phyloP scores from a whole-genome alignment of 2,888 invertebrate genomes.

The Strigamia transsilvanica region DNA sequence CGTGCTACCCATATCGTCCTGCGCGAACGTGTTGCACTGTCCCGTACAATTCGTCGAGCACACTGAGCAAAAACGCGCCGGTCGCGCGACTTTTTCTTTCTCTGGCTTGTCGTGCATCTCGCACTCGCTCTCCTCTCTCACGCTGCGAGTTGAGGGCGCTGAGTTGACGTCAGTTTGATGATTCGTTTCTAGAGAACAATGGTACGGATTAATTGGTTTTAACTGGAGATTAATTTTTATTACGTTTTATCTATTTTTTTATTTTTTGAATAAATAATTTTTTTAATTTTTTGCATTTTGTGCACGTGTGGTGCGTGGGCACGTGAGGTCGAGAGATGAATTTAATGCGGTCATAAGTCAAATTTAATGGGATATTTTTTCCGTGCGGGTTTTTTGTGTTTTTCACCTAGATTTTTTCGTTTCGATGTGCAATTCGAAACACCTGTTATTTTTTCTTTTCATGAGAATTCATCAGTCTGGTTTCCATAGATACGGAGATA shows the following conservation, averaged over 20 bases:
- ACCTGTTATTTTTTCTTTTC: background rate
- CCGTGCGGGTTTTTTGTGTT: background rate
- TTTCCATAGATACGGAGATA: background rate
- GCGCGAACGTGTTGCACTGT: background rate
- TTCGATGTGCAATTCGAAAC: background rate
- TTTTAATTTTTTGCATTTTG: background rate
- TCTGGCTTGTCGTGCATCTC: conserved; percentile 11
- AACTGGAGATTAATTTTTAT: no score
- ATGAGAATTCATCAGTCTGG: background rate
- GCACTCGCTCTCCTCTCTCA: background rate
- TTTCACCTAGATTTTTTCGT: background rate
- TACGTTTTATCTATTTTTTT: no score
- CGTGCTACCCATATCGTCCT: background rate
- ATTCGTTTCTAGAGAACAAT: conserved; percentile 27
- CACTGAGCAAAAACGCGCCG: conserved; percentile 6
- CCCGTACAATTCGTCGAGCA: background rate
- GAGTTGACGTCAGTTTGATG: conserved; percentile 17
- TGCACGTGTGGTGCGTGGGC: background rate
- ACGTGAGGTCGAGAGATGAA: background rate
- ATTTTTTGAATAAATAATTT: background rate
- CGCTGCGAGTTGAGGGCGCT: conserved; percentile 27
- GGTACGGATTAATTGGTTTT: background rate
- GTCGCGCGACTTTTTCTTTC: background rate
- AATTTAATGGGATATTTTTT: no score
- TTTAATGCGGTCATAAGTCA: background rate